Evolutionary conservation across 2,113 vertebrate genomes (phyloP).

Genomic region (Labeo catla): DNA sequence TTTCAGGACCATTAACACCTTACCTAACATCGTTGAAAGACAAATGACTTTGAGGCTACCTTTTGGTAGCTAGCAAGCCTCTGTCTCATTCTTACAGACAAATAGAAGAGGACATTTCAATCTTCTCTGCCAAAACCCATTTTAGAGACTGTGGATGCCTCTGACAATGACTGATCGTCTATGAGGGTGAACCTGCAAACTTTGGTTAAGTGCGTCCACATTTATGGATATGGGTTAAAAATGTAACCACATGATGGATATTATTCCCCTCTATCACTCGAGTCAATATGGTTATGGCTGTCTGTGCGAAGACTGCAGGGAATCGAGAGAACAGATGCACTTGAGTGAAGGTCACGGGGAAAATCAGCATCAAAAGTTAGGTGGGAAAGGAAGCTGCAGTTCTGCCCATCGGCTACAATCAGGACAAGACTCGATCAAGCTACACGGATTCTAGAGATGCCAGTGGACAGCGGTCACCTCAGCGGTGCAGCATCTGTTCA

Average conservation of each 20-base stretch:
- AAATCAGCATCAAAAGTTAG: background rate
- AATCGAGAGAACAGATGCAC: slow-evolving; percentile 1
- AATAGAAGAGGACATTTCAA: slow-evolving; percentile 64
- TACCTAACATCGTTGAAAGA: background rate
- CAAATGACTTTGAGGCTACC: slow-evolving; percentile 39
- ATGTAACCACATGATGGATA: slow-evolving; percentile 27
- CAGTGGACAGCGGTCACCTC: slow-evolving; percentile 33
- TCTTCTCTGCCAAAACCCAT: slow-evolving; percentile 55
- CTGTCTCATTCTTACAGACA: slow-evolving; percentile 46
- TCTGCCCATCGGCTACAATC: slow-evolving; percentile 45
- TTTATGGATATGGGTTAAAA: slow-evolving; percentile 50
- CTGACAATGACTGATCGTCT: slow-evolving; percentile 60
- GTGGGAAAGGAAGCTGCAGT: background rate
- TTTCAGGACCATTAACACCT: background rate
- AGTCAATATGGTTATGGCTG: slow-evolving; percentile 33
- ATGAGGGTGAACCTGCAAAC: slow-evolving; percentile 17
- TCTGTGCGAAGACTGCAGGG: slow-evolving; percentile 13
- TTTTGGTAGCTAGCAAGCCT: slow-evolving; percentile 30
- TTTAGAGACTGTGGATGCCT: slow-evolving; percentile 48
- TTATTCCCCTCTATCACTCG: slow-evolving; percentile 40
- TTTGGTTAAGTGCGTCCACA: slow-evolving; percentile 26
- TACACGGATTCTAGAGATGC: slow-evolving; percentile 18
- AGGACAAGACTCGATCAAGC: slow-evolving; percentile 44
- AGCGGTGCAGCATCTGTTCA: slow-evolving; percentile 42
- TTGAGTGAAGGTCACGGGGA: slow-evolving; percentile 29